phyloP scores from a whole-genome alignment of 2,113 vertebrate species.

The Cygnus buccinator region DNA sequence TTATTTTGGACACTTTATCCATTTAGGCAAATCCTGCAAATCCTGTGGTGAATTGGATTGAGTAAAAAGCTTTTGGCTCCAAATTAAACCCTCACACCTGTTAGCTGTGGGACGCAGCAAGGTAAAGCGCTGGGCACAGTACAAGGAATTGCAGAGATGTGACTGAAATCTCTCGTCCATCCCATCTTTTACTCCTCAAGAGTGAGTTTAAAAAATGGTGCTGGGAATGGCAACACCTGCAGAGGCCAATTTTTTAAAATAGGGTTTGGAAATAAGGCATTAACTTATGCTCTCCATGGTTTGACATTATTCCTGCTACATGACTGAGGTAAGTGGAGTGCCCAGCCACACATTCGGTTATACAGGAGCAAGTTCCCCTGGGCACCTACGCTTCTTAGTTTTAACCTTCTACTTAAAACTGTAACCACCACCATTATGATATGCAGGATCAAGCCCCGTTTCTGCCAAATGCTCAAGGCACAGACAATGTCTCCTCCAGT shows the following conservation, averaged over 20 bases:
- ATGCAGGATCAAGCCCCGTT: conserved; percentile 9
- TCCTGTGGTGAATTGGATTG: background rate
- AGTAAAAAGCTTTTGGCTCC: background rate
- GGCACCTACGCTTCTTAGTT: background rate
- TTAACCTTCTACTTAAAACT: background rate
- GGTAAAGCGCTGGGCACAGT: background rate
- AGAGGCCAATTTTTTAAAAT: background rate
- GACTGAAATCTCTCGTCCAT: background rate
- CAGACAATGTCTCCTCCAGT: background rate
- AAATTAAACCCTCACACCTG: background rate
- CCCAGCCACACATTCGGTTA: background rate
- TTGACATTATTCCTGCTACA: background rate
- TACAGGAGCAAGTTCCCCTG: background rate
- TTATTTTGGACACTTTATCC: conserved; percentile 1
- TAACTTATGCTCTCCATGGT: background rate
- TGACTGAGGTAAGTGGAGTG: background rate
- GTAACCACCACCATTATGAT: background rate
- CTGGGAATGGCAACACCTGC: background rate
- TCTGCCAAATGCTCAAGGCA: background rate
- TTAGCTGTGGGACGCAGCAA: background rate
- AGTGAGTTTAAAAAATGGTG: background rate
- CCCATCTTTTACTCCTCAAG: background rate
- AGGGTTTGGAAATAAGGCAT: background rate
- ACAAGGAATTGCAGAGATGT: background rate
- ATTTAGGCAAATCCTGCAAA: conserved; percentile 46